phyloP scores from a whole-genome alignment of 2,797 vertebrate genomes.

The Mareca strepera region DNA sequence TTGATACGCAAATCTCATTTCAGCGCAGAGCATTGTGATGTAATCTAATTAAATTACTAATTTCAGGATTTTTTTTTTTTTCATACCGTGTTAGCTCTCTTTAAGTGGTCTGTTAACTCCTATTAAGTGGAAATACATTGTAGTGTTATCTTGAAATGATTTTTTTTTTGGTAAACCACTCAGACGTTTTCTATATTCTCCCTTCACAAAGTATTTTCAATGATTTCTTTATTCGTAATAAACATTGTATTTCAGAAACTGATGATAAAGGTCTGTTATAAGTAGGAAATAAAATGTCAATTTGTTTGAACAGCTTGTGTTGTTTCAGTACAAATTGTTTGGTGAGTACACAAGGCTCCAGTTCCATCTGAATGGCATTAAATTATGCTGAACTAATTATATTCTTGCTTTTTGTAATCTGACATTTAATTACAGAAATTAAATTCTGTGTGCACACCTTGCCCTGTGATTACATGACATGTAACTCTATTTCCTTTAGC shows the following conservation, averaged over 20 bases:
- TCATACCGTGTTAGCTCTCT: neutral
- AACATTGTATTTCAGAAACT: slow-evolving; percentile 65
- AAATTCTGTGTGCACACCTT: slow-evolving; percentile 48
- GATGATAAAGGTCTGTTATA: slow-evolving; percentile 72
- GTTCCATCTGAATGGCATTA: slow-evolving; percentile 79
- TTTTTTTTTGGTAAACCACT: neutral
- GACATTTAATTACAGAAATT: slow-evolving; percentile 79
- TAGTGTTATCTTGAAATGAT: neutral
- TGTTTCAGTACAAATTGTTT: slow-evolving; percentile 80
- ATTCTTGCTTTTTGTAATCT: slow-evolving; percentile 77
- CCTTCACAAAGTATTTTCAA: slow-evolving; percentile 6
- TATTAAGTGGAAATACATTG: neutral
- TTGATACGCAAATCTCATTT: neutral
- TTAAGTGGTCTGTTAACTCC: neutral
- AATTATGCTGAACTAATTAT: slow-evolving; percentile 80
- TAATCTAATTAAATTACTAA: neutral
- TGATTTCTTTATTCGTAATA: slow-evolving; percentile 62
- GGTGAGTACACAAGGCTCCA: slow-evolving; percentile 76
- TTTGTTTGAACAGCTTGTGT: slow-evolving; percentile 83
- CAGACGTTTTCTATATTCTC: neutral
- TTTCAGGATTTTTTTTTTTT: neutral
- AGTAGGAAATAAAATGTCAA: slow-evolving; percentile 79
- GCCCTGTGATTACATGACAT: slow-evolving; percentile 39
- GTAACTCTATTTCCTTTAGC: slow-evolving; percentile 42
- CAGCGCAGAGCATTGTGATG: neutral